A percentile compares a stretch with the other conserved stretches of the same genome.
phyloP scores from a whole-genome alignment of 35 echinoderm and acorn worm species.

The Holothuria glaberrima region DNA sequence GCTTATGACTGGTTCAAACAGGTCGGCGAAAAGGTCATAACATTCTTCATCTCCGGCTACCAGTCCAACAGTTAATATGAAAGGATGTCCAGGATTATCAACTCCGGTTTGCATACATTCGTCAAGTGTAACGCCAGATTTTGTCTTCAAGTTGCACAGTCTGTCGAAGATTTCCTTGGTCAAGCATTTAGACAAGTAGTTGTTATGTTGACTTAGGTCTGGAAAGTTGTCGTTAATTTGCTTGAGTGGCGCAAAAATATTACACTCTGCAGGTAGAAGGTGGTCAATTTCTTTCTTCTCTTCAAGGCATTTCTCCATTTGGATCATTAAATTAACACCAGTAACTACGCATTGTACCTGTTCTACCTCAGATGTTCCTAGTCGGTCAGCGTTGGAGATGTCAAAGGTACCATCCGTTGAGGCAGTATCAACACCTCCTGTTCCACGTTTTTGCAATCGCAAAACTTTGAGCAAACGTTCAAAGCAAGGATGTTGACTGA shows the following conservation, averaged over 20 bases:
- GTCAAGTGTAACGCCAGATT: constrained; percentile 76
- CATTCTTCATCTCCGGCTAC: constrained; percentile 98
- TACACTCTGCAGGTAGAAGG: constrained; percentile 76
- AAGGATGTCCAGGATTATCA: constrained; percentile 97
- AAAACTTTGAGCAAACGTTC: constrained; percentile 78
- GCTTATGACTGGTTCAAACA: constrained; percentile 94
- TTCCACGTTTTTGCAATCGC: constrained; percentile 91
- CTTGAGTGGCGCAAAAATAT: constrained; percentile 63
- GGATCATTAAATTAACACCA: constrained; percentile 83
- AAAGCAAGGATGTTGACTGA: constrained; percentile 83
- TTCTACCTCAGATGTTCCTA: constrained; percentile 92
- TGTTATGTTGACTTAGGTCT: constrained; percentile 91
- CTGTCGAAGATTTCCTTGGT: constrained; percentile 86
- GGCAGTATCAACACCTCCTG: constrained; percentile 97
- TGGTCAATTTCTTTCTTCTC: constrained; percentile 72
- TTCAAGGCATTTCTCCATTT: constrained; percentile 92
- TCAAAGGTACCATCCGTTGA: constrained; percentile 99
- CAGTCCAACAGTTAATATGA: constrained; percentile 95
- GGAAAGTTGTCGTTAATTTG: constrained; percentile 81
- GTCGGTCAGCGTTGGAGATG: constrained; percentile 92
- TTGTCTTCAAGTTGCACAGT: constrained; percentile 72
- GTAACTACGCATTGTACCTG: constrained; percentile 92
- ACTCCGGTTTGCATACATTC: constrained; percentile 95
- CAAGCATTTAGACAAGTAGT: constrained; percentile 83
- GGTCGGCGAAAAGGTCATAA: constrained; percentile 83